Evolutionary conservation across 1,140 invertebrate genomes (phyloP), one percentile per base, ranked within the genome.

Genomic region (Philaenus spumarius): DNA sequence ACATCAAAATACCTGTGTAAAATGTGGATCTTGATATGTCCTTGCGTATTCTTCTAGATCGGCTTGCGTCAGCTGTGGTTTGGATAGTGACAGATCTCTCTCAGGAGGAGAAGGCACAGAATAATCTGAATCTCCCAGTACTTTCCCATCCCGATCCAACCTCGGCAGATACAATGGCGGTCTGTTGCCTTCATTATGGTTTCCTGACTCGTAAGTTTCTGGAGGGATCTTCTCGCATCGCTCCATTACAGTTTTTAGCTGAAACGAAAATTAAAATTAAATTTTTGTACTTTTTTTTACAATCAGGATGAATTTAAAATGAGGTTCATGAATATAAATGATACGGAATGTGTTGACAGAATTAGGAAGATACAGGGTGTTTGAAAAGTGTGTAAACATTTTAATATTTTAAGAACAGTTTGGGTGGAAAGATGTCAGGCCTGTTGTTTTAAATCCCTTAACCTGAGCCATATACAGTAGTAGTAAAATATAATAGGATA

Each of bases 161-260:
- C 78, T 78, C 24, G 83, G 81, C 55, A 78, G 70, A 75, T 75
- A 80, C 20, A 79, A 60, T 64, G 50, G 73, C 74, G 47, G 66
- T 71, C 70, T 52, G 72, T 68, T 48, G 9, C 48, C 59, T 55
- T 65, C 67, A 57, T 63, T 67, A 37, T 70, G 73, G 19, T 15
- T 30, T n/a, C 45, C 12, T 26, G 54, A 34, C 17, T 39, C 37
- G 71, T 78, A 83, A 59, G 75, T 77, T 64, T 85, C 82, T 2
- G 78, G 77, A 11, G 80, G 79, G 59, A 85, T 85, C 68, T 85
- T 84, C 71, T 86, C 85, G 67, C 82, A 84, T 62, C 82, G 78
- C 71, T 88, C 84, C 81, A 86, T 82, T 58, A 86, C 84, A 62
- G 85, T 85, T 69, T 85, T 86, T 62, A 86, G 69, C 78, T 86